Evolutionary conservation across 2,888 invertebrate species (phyloP).

Genomic region (Hyposoter dolosus): DNA sequence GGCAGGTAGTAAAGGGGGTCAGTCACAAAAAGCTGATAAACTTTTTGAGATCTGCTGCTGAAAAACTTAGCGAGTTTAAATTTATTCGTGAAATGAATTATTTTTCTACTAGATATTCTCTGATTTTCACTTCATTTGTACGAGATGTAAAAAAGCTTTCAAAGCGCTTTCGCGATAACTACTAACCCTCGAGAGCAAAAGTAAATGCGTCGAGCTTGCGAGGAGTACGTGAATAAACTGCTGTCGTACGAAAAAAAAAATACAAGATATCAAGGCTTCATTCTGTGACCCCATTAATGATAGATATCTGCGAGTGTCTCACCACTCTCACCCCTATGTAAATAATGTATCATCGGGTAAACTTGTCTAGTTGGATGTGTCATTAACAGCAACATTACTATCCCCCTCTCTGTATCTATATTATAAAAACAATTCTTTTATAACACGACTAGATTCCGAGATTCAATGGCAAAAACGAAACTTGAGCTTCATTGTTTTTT

Average conservation of each 20-base stretch:
- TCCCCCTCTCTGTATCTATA: background rate
- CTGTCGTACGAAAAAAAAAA: conserved; percentile 21
- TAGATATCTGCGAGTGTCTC: conserved; percentile 49
- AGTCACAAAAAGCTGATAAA: no score
- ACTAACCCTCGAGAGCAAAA: background rate
- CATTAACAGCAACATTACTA: conserved; percentile 15
- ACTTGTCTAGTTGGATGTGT: conserved; percentile 48
- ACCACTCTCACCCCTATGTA: conserved; percentile 46
- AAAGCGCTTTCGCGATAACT: background rate
- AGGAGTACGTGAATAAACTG: conserved; percentile 47
- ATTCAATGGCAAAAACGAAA: background rate
- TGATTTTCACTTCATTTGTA: background rate
- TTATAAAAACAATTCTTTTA: background rate
- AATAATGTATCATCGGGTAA: conserved; percentile 53
- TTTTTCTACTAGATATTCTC: background rate
- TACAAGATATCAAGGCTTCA: conserved; percentile 33
- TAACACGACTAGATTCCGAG: background rate
- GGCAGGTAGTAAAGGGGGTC: background rate
- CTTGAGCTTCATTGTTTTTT: background rate
- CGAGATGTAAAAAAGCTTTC: background rate
- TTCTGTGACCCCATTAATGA: conserved; percentile 52
- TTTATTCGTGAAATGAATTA: background rate
- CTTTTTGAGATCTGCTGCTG: no score
- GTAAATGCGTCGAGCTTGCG: conserved; percentile 27
- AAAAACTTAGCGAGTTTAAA: background rate